Conservation (phyloP, 2,888 invertebrate species). For the Torymus texanus region DNA sequence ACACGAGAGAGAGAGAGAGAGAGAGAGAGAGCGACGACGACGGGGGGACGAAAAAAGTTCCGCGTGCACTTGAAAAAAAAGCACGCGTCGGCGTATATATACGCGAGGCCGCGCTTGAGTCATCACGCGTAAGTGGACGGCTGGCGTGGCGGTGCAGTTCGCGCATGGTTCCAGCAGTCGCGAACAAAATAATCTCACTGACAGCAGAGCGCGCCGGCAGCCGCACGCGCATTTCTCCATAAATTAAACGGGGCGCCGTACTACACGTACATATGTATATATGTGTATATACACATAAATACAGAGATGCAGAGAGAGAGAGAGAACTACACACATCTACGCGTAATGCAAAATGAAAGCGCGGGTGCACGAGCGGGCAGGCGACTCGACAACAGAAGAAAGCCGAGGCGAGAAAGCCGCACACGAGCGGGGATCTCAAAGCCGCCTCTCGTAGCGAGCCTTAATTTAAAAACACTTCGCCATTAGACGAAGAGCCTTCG, state of each 20-base stretch:
- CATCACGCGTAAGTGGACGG: constrained; percentile 46
- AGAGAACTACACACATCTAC: too few relatives aligned
- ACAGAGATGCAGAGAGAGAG: too few relatives aligned
- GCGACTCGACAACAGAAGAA: background rate
- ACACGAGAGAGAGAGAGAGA: too few relatives aligned
- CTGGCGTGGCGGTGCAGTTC: too few relatives aligned
- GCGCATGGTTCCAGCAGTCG: background rate
- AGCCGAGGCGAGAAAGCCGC: constrained; percentile 4
- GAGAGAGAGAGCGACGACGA: too few relatives aligned
- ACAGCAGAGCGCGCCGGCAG: constrained; percentile 12
- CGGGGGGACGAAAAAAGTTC: too few relatives aligned
- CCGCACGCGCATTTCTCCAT: constrained; percentile 32
- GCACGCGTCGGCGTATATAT: too few relatives aligned
- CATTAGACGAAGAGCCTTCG: constrained; percentile 1
- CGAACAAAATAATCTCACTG: constrained; percentile 47
- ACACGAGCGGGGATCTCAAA: background rate
- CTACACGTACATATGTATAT: background rate
- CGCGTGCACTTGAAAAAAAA: background rate
- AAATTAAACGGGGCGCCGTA: constrained; percentile 39
- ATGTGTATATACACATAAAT: background rate
- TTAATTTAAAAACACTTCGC: constrained; percentile 42
- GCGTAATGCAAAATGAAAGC: constrained; percentile 12
- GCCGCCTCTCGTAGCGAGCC: constrained; percentile 9
- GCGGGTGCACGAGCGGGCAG: background rate
- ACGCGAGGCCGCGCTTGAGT: background rate